Percentiles rank a stretch among this genome's conserved stretches.
Evolutionary conservation across 1,140 invertebrate genomes (phyloP).

Genomic region (Procambarus virginalis): DNA sequence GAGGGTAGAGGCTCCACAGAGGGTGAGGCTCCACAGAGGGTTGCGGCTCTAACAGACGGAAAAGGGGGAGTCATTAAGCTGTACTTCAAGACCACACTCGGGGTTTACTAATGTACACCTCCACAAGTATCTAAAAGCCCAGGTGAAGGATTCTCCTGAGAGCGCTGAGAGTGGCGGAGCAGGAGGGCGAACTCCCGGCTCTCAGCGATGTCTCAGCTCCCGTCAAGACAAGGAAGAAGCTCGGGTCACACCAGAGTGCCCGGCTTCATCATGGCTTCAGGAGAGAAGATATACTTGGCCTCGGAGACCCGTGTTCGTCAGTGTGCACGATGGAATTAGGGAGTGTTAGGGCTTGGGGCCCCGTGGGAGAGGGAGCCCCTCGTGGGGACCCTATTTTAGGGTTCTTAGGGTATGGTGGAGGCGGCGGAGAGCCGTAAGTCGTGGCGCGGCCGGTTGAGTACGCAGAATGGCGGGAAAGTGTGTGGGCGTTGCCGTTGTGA

Average conservation of each 20-base stretch:
- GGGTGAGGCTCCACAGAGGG: too few species aligned
- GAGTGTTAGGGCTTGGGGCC: not conserved
- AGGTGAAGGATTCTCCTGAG: too few species aligned
- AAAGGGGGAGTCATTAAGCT: too few species aligned
- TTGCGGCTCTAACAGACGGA: too few species aligned
- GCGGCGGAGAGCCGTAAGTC: slow-evolving; percentile 38
- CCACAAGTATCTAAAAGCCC: too few species aligned
- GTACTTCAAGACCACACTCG: too few species aligned
- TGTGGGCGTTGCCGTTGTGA: slow-evolving; percentile 48
- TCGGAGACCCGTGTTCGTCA: slow-evolving; percentile 15
- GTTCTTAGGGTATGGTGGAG: slow-evolving; percentile 46
- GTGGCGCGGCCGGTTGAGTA: slow-evolving; percentile 26
- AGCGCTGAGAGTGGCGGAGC: too few species aligned
- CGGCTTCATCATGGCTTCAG: slow-evolving; percentile 58
- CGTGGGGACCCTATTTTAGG: slow-evolving; percentile 41
- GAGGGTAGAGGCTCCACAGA: too few species aligned
- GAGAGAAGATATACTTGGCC: slow-evolving; percentile 50
- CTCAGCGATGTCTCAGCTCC: not conserved
- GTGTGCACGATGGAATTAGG: not conserved
- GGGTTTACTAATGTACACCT: too few species aligned
- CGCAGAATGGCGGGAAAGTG: slow-evolving; percentile 40
- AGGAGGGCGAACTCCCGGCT: not conserved
- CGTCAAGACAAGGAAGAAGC: not conserved
- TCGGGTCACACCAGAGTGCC: slow-evolving; percentile 51
- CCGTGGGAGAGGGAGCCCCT: slow-evolving; percentile 18